Evolutionary conservation across 2,888 invertebrate species (phyloP).

Genomic region (Punctoribates punctum): DNA sequence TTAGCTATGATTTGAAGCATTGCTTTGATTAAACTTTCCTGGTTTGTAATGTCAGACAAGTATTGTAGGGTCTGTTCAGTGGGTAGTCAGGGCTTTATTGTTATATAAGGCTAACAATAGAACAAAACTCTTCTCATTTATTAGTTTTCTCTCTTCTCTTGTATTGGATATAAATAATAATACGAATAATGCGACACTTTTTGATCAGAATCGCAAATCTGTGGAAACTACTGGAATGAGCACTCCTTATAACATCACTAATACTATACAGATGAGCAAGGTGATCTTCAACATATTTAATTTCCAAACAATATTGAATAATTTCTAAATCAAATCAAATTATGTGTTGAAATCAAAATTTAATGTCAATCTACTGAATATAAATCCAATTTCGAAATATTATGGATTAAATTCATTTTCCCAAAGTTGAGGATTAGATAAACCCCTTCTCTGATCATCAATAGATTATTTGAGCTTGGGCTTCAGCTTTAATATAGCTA

Average conservation of each 20-base stretch:
- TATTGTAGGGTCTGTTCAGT: not conserved
- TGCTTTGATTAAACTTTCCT: slow-evolving; percentile 4
- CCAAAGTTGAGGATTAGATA: no score
- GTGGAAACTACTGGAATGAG: not conserved
- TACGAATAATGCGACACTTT: not conserved
- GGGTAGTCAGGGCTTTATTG: not conserved
- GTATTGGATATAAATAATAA: slow-evolving; percentile 18
- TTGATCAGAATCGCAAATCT: not conserved
- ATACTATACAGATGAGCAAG: not conserved
- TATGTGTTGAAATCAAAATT: no score
- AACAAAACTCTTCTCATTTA: slow-evolving; percentile 18
- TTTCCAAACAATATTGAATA: no score
- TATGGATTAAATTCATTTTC: no score
- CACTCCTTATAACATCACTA: not conserved
- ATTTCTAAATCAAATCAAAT: no score
- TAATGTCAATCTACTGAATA: no score
- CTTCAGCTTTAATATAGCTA: not conserved
- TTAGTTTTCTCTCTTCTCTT: not conserved
- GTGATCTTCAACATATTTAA: no score
- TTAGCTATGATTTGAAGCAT: not conserved
- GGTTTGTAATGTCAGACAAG: not conserved
- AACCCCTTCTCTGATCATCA: no score
- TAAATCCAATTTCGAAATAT: no score
- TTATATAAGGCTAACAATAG: not conserved
- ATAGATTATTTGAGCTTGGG: no score